Conservation (phyloP, 2,113 vertebrate genomes). For the Rhizomys pruinosus region DNA sequence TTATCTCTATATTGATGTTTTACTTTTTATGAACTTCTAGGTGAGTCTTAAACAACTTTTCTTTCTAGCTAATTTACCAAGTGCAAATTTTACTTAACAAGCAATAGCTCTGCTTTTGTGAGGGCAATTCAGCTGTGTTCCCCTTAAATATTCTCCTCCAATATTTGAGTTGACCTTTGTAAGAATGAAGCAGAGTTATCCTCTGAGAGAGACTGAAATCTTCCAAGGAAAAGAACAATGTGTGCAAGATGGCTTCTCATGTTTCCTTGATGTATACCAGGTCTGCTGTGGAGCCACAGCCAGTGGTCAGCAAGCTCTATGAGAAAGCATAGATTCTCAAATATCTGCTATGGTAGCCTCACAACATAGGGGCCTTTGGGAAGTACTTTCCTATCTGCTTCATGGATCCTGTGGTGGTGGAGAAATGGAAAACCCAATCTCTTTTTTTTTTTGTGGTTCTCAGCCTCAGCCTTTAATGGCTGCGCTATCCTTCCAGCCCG, state of each 20-base stretch:
- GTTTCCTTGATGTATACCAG: neutral
- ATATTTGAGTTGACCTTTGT: neutral
- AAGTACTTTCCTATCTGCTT: neutral
- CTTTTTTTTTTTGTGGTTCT: no score
- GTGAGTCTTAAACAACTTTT: neutral
- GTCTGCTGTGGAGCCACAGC: neutral
- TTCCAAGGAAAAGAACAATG: neutral
- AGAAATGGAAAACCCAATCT: neutral
- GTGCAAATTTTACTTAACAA: neutral
- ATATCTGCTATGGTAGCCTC: fast-evolving
- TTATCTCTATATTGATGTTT: neutral
- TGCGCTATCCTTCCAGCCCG: no score
- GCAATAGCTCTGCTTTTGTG: neutral
- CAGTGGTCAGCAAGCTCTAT: fast-evolving
- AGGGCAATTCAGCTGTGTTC: neutral
- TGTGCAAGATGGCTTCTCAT: neutral
- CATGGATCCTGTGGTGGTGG: no score
- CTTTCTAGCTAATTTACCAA: neutral
- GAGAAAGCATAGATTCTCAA: neutral
- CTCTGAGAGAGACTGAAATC: neutral
- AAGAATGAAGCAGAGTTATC: neutral
- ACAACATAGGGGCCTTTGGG: fast-evolving
- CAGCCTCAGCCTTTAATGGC: no score
- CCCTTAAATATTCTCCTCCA: no score
- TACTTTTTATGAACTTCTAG: neutral